Conservation (phyloP, 2,113 vertebrate species). For the Mixornis gularis region DNA sequence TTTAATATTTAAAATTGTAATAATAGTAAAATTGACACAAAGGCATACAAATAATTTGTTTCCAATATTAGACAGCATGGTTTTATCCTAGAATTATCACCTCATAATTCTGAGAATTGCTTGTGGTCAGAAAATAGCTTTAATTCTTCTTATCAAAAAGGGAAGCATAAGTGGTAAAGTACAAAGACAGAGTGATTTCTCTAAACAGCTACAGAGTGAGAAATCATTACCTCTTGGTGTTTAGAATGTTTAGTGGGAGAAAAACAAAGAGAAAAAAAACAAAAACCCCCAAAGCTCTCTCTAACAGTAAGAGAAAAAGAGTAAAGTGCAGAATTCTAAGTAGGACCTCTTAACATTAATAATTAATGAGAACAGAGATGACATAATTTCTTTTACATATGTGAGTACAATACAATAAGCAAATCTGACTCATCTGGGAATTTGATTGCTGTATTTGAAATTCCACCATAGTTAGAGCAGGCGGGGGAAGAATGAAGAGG, state of each 20-base stretch:
- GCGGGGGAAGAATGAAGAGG: background rate
- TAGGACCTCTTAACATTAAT: constrained; percentile 27
- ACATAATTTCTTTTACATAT: constrained; percentile 9
- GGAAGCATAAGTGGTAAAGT: background rate
- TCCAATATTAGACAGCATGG: background rate
- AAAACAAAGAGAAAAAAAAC: background rate
- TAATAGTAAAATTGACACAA: background rate
- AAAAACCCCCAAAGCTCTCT: background rate
- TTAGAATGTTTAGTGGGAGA: constrained; percentile 32
- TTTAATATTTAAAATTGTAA: background rate
- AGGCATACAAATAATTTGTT: background rate
- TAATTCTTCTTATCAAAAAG: background rate
- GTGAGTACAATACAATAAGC: constrained; percentile 11
- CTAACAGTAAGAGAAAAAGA: background rate
- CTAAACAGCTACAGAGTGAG: background rate
- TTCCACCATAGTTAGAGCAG: background rate
- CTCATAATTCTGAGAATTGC: background rate
- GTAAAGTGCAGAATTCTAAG: constrained; percentile 48
- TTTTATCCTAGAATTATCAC: background rate
- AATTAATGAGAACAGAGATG: constrained; percentile 42
- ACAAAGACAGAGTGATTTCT: constrained; percentile 17
- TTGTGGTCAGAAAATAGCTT: background rate
- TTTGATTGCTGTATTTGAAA: constrained; percentile 58
- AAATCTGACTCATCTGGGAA: constrained; percentile 43
- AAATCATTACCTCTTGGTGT: constrained; percentile 7